Conservation (phyloP, 2,113 vertebrate genomes). For the Lynx canadensis region DNA sequence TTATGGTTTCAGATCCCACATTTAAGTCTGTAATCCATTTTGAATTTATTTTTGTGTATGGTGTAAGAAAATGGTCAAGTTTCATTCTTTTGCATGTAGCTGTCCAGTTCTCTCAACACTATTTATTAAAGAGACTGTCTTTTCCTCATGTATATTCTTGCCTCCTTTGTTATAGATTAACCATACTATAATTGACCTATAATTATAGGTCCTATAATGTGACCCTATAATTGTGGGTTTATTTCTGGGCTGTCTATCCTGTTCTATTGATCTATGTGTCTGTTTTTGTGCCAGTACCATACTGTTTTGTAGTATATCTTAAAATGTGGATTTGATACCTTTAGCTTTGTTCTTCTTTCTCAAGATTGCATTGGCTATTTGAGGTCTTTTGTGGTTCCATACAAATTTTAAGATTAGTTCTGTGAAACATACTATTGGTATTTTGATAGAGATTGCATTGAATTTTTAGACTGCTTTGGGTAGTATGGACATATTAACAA, state of each 20-base stretch:
- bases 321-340: neutral
- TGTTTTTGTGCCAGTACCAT: neutral
- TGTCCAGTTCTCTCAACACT: neutral
- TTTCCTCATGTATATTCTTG: neutral
- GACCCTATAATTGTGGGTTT: neutral
- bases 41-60: neutral
- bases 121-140: neutral
- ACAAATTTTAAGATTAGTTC: neutral
- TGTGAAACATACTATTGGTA: neutral
- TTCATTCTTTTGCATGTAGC: neutral
- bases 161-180: neutral
- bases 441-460: neutral
- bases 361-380: neutral
- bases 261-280: neutral
- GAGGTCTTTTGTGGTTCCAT: neutral
- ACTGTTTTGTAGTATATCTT: neutral
- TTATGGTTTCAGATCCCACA: neutral
- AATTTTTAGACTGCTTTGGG: neutral
- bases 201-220: too few species aligned
- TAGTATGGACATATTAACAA: neutral
- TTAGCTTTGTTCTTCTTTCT: neutral
- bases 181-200: too few species aligned
- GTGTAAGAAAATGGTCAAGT: neutral
- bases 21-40: neutral
- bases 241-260: neutral